A percentile compares a stretch with the other conserved stretches of the same genome.
phyloP scores from a whole-genome alignment of 2,113 vertebrate species.

The Brachypteracias leptosomus region DNA sequence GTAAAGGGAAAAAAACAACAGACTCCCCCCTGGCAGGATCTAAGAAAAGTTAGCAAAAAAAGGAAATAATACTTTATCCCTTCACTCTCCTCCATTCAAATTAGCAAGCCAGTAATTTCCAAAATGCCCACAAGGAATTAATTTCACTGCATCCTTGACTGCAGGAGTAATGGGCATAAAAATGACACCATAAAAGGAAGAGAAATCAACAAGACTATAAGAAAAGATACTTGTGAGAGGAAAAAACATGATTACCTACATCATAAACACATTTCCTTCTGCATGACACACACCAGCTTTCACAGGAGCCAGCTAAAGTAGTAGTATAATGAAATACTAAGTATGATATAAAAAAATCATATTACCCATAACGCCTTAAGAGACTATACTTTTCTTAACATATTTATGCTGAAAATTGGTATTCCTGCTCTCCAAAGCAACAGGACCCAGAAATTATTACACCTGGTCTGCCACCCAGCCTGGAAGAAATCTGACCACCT shows the following conservation, averaged over 20 bases:
- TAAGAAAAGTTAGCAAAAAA: not conserved
- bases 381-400: not conserved
- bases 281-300: not conserved
- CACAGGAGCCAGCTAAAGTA: not conserved
- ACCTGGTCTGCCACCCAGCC: not conserved
- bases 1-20: not conserved
- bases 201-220: not conserved
- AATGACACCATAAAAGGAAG: not conserved
- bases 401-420: not conserved
- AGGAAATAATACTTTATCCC: not conserved
- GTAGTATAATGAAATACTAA: not conserved
- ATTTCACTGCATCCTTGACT: not conserved
- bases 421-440: not conserved
- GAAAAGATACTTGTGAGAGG: not conserved
- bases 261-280: not conserved
- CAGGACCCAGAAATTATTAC: not conserved
- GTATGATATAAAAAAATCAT: not conserved
- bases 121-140: not conserved
- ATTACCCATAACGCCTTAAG: not conserved
- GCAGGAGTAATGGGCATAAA: not conserved
- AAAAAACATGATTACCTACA: not conserved
- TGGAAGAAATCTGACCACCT: not conserved
- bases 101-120: not conserved
- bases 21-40: not conserved
- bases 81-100: not conserved